phyloP scores from a whole-genome alignment of 2,797 vertebrate genomes.

The Staurois parvus region DNA sequence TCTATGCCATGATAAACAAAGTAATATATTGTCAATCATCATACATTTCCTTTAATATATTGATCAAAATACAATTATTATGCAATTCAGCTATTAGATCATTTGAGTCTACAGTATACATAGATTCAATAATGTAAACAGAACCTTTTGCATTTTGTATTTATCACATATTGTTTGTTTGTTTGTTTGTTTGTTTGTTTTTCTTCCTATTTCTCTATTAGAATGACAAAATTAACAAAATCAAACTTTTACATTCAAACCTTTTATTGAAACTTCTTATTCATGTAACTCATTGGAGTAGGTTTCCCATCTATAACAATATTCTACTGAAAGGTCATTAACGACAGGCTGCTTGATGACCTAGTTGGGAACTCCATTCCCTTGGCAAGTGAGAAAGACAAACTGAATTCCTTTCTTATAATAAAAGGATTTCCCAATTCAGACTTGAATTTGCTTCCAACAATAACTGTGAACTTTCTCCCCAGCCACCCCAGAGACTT shows the following conservation, averaged over 20 bases:
- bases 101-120: too few relatives aligned
- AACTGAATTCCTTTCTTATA: conserved; percentile 54
- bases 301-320: conserved; percentile 28
- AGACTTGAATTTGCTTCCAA: conserved; percentile 55
- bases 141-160: too few relatives aligned
- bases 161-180: not conserved
- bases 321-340: conserved; percentile 43
- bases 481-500: conserved; percentile 45
- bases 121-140: too few relatives aligned
- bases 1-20: too few relatives aligned
- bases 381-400: conserved; percentile 49
- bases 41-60: too few relatives aligned
- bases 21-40: too few relatives aligned
- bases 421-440: conserved; percentile 60
- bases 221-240: conserved; percentile 25
- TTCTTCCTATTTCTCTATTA: not conserved
- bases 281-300: not conserved
- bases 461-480: conserved; percentile 57
- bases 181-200: not conserved
- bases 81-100: too few relatives aligned
- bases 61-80: too few relatives aligned
- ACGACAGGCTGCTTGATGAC: conserved; percentile 48
- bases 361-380: conserved; percentile 48
- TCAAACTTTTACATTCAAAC: too few relatives aligned
- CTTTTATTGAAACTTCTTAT: not conserved